Conservation (phyloP, 2,888 invertebrate species). For the Aspidiotus destructor region DNA sequence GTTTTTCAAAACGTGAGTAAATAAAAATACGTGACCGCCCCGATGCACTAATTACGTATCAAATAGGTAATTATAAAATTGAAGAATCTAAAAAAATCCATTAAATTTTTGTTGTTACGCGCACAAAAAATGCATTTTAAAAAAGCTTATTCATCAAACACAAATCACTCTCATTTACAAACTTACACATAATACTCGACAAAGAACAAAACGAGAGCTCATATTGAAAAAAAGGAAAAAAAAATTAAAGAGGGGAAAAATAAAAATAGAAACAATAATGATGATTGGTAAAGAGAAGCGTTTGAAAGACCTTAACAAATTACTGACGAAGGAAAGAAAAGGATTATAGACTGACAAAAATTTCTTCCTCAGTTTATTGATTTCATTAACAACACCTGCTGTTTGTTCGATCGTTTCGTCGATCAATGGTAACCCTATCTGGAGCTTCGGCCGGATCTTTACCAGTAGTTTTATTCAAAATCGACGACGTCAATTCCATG, state of each 20-base stretch:
- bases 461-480: constrained; percentile 80
- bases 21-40: not conserved
- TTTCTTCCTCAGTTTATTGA: not conserved
- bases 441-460: constrained; percentile 68
- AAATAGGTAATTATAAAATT: constrained; percentile 3
- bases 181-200: too few relatives aligned
- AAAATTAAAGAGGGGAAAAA: constrained; percentile 24
- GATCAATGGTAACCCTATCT: constrained; percentile 62
- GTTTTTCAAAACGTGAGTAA: not conserved
- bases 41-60: constrained; percentile 7
- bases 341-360: not conserved
- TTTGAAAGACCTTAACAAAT: constrained; percentile 25
- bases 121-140: constrained; percentile 7
- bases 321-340: constrained; percentile 8
- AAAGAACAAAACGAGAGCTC: too few relatives aligned
- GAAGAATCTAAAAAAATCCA: constrained; percentile 9
- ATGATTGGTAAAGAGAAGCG: constrained; percentile 28
- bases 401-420: constrained; percentile 55
- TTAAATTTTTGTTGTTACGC: constrained; percentile 9
- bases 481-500: constrained; percentile 86
- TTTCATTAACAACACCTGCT: constrained; percentile 50
- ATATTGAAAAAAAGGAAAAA: constrained; percentile 16
- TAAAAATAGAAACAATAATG: constrained; percentile 17
- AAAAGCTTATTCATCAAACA: too few relatives aligned
- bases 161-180: too few relatives aligned